Conservation (phyloP, 2,888 invertebrate genomes). For the Hydroisotoma schaefferi region DNA sequence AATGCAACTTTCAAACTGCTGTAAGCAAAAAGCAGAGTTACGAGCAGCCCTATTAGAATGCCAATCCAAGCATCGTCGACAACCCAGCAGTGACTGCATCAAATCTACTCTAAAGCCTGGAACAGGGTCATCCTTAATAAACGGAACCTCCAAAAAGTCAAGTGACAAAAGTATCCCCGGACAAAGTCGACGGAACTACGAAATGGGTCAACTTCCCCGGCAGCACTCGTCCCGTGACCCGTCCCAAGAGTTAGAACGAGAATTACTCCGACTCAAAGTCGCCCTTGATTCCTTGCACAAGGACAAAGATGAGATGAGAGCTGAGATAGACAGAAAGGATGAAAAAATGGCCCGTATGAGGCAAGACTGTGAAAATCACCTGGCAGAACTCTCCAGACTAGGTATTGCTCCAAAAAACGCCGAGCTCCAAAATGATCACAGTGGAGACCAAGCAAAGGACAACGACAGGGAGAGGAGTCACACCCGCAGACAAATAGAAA, state of each 20-base stretch:
- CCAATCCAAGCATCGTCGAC: no score
- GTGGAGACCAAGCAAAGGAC: constrained; percentile 36
- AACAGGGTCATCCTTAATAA: no score
- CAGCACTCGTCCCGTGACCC: no score
- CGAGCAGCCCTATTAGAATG: constrained; percentile 36
- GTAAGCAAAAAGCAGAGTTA: constrained; percentile 45
- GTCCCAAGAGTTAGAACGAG: not conserved
- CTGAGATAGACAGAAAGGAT: constrained; percentile 43
- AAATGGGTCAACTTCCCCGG: no score
- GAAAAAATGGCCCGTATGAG: constrained; percentile 33
- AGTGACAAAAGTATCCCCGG: no score
- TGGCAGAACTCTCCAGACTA: constrained; percentile 32
- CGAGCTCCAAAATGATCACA: constrained; percentile 41
- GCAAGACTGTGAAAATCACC: constrained; percentile 25
- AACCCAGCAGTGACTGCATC: no score
- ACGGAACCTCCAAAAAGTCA: no score
- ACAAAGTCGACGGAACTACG: no score
- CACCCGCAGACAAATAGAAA: constrained; percentile 34
- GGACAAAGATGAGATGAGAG: constrained; percentile 43
- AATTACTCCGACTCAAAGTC: not conserved
- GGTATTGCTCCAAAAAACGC: constrained; percentile 39
- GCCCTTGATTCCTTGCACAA: not conserved
- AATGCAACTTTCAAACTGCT: constrained; percentile 44
- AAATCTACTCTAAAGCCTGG: no score
- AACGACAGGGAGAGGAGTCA: constrained; percentile 37